Evolutionary conservation across 2,113 vertebrate genomes (phyloP), one percentile per base, ranked within the genome.

Genomic region (Pseudorectes ferrugineus): DNA sequence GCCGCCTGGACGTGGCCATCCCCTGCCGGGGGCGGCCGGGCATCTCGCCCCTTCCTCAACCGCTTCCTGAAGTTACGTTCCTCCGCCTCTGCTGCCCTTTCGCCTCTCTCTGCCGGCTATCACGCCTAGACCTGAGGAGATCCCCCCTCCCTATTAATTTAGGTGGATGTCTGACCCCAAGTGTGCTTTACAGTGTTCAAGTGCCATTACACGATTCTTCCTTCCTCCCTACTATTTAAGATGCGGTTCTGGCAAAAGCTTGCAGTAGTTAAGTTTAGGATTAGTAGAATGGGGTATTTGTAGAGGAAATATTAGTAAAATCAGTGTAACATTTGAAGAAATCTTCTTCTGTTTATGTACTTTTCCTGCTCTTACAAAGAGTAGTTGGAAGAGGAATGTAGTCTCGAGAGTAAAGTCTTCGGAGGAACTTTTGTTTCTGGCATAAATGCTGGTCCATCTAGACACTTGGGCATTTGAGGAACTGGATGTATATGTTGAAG

Each of bases 101-200:
- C 17, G 1, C 22, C 15, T 43, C 36, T 58, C 52, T n/a, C 16
- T 52, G 6, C n/a, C 23, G 16, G 36, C 40, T 25, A 0, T 42
- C 65, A 0, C 11, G 9, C 29, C 40, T 33, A 9, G 43, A 20
- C 13, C 20, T 8, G 33, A 43, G 48, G 22, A 23, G 31, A 23
- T 12, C 13, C 5, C 10, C 3, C 21, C 22, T 3, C 14, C 0
- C 28, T 6, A 2, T 66, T 61, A 6, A 11, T 75, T 59, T 46
- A 26, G 33, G 22, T 70, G 42, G 25, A 25, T 38, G 11, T 45
- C 28, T 35, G 48, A 21, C 18, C 66, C 65, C 48, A 11, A 3
- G 23, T 45, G 1, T 0, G 20, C n/a, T 55, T 59, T 43, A 15
- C 12, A 14, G 26, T 3, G 17, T 11, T n/a, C 21, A 43, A 28